Base-by-base conservation (phyloP, 2,797 vertebrate species). In the Enteromius afrohamiltoni region DNA sequence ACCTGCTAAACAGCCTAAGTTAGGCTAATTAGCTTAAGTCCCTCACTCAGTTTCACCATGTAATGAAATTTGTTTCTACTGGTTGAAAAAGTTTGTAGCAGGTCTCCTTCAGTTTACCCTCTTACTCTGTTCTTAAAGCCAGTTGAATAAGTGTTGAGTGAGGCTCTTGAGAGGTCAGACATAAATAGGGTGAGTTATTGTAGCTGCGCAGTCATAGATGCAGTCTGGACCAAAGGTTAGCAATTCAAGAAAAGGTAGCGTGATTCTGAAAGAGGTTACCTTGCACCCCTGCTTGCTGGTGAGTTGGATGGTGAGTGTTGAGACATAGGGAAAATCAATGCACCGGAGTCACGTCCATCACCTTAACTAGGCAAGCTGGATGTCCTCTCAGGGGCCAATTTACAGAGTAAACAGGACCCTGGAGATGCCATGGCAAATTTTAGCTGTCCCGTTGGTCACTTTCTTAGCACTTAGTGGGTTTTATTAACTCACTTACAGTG, bases 21-120 rank as follows among this genome's bases (percentile, higher is more conserved):
- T 95, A 95, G 92, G 91, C 93, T 96, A 96, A 97, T 97, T 96
- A 96, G 94, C 93, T 95, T 96, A 95, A 96, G 95, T 95, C 93
- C 94, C 94, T 93, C 92, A 94, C 93, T 95, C 91, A 91, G 91
- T n/a, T n/a, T n/a, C n/a, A n/a, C n/a, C n/a, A n/a, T n/a, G n/a
- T n/a, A n/a, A n/a, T n/a, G n/a, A n/a, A n/a, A n/a, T n/a, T n/a
- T n/a, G n/a, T n/a, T n/a, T 78, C 11, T 31, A 17, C 42, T 64
- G 40, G 45, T 23, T 82, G 37, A 55, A 31, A 31, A 74, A 60
- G 68, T 85, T 71, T 51, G 29, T 6, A 31, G 62, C 68, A 58
- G 10, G 68, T 45, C 64, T 71, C 17, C 23, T 69, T 60, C 7
- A 79, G 42, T 37, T 37, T 55, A 45, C 62, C 80, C 10, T 69